These are phyloP conservation scores for Syrrhaptes paradoxus DNA, from an alignment of 2,113 vertebrate species.

Conservation along the genomic window DNA sequence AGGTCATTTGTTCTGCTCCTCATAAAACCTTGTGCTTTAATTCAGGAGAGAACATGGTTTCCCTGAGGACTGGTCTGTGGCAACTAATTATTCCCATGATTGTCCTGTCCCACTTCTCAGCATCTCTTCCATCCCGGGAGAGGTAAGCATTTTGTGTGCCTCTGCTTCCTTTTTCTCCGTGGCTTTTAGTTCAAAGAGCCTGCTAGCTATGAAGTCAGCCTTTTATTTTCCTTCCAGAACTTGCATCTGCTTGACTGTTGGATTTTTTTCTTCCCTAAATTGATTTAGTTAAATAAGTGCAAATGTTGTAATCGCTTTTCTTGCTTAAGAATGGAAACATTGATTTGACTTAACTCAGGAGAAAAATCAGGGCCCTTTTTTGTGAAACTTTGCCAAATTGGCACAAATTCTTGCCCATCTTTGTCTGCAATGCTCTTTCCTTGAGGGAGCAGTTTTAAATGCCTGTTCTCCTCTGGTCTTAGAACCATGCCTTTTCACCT, in stretches of 20 bases:
- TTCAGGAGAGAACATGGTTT: constrained; percentile 40
- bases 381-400: neutral
- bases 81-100: constrained; percentile 37
- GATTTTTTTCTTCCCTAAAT: neutral
- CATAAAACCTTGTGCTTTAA: neutral
- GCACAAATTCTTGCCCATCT: neutral
- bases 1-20: neutral
- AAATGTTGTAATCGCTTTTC: neutral
- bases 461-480: neutral
- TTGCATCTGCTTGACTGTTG: neutral
- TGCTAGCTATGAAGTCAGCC: neutral
- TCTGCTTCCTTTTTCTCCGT: neutral
- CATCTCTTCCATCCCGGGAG: constrained; percentile 14
- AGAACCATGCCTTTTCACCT: neutral
- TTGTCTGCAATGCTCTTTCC: neutral
- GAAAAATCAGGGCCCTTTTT: neutral
- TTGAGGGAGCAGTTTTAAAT: neutral
- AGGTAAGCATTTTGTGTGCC: constrained; percentile 39
- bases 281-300: neutral
- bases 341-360: neutral
- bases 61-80: neutral
- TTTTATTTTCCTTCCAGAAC: neutral
- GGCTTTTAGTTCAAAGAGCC: neutral
- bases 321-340: neutral
- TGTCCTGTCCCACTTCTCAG: constrained; percentile 46